Evolutionary conservation across 1,140 invertebrate species (phyloP).

Genomic region (Zaprionus nigranus): DNA sequence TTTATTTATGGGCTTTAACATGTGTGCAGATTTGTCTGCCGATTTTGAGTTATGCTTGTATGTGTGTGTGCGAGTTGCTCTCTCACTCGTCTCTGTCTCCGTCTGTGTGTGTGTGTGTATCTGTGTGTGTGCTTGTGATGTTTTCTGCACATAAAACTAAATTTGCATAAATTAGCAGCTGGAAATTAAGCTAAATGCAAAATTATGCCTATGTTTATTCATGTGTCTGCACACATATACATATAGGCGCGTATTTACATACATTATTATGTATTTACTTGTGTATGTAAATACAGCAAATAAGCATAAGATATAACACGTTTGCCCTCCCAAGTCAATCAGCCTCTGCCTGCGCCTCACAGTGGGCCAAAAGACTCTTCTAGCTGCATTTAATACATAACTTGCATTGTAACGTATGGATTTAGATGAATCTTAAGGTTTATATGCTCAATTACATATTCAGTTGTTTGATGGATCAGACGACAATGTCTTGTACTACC

Average conservation of each 20-base stretch:
- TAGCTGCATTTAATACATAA: too few relatives aligned
- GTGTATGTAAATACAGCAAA: conserved; percentile 44
- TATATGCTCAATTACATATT: too few relatives aligned
- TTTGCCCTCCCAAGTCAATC: conserved; percentile 24
- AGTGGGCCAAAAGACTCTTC: too few relatives aligned
- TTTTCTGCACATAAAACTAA: conserved; percentile 47
- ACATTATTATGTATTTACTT: not conserved
- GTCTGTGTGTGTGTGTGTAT: conserved; percentile 23
- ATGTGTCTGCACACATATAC: conserved; percentile 26
- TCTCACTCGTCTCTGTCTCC: conserved; percentile 8
- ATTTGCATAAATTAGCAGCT: conserved; percentile 82
- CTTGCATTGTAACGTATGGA: too few relatives aligned
- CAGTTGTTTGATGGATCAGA: too few relatives aligned
- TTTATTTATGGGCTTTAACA: conserved; percentile 84
- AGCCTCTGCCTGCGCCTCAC: conserved; percentile 10
- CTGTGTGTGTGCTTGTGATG: conserved; percentile 28
- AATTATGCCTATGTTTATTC: conserved; percentile 56
- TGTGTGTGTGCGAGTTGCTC: conserved; percentile 19
- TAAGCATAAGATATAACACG: conserved; percentile 48
- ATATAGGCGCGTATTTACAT: conserved; percentile 9
- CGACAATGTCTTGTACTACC: too few relatives aligned
- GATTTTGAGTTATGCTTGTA: conserved; percentile 80
- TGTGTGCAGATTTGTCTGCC: conserved; percentile 84
- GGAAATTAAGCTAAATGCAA: conserved; percentile 73
- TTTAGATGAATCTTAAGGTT: too few relatives aligned